Evolutionary conservation across 1,140 invertebrate species (phyloP).

Genomic region (Diorhabda sublineata): DNA sequence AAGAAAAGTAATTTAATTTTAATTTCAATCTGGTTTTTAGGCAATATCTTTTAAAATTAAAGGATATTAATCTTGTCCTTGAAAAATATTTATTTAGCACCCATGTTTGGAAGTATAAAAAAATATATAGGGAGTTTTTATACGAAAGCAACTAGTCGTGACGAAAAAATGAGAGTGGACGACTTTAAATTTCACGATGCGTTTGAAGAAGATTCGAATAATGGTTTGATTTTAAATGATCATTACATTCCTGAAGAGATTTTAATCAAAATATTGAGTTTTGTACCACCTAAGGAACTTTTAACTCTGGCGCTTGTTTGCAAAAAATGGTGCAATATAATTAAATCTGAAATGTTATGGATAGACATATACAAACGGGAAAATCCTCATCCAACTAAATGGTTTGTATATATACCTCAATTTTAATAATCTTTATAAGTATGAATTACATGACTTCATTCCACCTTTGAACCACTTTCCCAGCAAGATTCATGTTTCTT

Average conservation of each 20-base stretch:
- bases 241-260: constrained; percentile 42
- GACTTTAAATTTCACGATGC: constrained; percentile 25
- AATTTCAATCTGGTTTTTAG: no score
- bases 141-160: no score
- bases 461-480: no score
- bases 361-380: constrained; percentile 27
- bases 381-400: constrained; percentile 29
- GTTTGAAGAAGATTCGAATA: constrained; percentile 27
- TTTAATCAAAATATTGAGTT: constrained; percentile 37
- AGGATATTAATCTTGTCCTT: no score
- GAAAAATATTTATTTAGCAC: no score
- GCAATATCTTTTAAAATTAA: no score
- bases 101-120: no score
- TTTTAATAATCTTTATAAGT: no score
- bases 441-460: no score
- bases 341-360: constrained; percentile 39
- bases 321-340: constrained; percentile 41
- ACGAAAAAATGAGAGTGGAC: not conserved
- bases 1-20: no score
- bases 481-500: no score
- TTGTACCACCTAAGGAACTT: constrained; percentile 29
- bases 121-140: no score
- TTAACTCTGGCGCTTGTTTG: constrained; percentile 38
- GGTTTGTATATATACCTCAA: not conserved
- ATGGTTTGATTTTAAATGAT: constrained; percentile 37